A percentile compares a stretch with the other conserved stretches of the same genome.
Conservation (phyloP, 2,797 vertebrate genomes). For the Sebastes goodei region DNA sequence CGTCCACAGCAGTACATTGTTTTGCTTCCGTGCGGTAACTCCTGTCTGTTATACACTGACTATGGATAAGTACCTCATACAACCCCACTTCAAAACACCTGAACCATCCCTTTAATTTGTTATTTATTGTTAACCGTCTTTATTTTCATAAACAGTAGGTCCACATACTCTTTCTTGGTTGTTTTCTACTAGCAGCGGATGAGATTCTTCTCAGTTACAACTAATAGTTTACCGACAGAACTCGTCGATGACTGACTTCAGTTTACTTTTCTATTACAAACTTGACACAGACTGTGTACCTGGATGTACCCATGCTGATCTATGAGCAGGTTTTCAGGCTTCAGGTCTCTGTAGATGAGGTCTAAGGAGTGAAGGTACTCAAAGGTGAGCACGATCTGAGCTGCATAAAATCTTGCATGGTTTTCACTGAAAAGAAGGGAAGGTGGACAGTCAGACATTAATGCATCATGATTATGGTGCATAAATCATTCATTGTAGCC, state of each 20-base stretch:
- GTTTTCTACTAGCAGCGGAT: neutral
- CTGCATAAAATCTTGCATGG: constrained; percentile 98
- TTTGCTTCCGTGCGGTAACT: too few relatives aligned
- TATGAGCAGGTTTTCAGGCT: constrained; percentile 99
- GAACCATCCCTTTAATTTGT: neutral
- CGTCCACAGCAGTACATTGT: too few relatives aligned
- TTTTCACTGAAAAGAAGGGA: constrained; percentile 86
- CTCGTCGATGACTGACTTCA: neutral
- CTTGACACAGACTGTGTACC: constrained; percentile 77
- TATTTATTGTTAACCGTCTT: neutral
- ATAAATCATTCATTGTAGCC: neutral
- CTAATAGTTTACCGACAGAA: neutral
- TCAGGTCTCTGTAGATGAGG: constrained; percentile 99
- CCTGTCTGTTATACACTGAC: too few relatives aligned
- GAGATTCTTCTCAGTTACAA: neutral
- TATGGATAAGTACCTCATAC: too few relatives aligned
- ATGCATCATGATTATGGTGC: too few relatives aligned
- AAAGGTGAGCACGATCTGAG: constrained; percentile 99
- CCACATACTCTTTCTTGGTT: neutral
- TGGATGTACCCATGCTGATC: constrained; percentile 99
- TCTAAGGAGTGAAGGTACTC: constrained; percentile 99
- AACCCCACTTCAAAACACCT: too few relatives aligned
- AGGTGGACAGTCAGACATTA: neutral
- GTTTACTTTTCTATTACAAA: neutral
- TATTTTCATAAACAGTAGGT: neutral